Evolutionary conservation across 2,888 invertebrate species (phyloP), one percentile per base, ranked within the genome.

Genomic region (Megamerina dolium): DNA sequence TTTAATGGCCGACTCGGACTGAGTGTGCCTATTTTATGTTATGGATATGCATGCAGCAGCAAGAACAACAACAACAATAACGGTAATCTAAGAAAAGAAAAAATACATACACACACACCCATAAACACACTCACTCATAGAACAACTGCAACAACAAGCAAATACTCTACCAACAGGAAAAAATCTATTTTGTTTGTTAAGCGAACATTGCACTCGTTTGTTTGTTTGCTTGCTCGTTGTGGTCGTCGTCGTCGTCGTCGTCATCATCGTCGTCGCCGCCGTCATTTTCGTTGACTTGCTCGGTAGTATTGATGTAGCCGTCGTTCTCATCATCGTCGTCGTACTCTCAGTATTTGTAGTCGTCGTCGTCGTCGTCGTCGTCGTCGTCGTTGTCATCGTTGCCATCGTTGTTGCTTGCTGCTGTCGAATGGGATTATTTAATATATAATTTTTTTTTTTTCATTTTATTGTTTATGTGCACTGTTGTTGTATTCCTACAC

Each of bases 161-260:
- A 27, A 41, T n/a, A n/a, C n/a, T n/a, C n/a, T n/a, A n/a, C n/a
- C 34, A 16, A 29, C 14, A 8, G 4, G 14, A 29, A 17, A 16
- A 13, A n/a, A 6, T 38, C 8, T 46, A 40, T 46, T 46, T 43
- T n/a, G n/a, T n/a, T n/a, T 46, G 43, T 46, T 43, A 43, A 46
- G 46, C 46, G 46, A 40, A 32, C 46, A 46, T 43, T 46, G 46
- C 46, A 46, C 46, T 46, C 45, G 41, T 10, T 16, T 21, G 39
- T 39, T 17, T 14, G 29, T 39, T 20, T 27, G 30, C 14, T 13
- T 32, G n/a, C 32, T 39, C 23, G n/a, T 26, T 13, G 18, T 9
- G 20, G 10, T 14, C 12, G 19, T 14, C 29, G 13, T 30, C 35
- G 29, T 29, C 27, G 35, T 33, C 36, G 36, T 27, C 36, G 36